These are phyloP conservation scores for Drosophila pseudotakahashii DNA, from an alignment of 2,888 invertebrate species.

Conservation along the genomic window DNA sequence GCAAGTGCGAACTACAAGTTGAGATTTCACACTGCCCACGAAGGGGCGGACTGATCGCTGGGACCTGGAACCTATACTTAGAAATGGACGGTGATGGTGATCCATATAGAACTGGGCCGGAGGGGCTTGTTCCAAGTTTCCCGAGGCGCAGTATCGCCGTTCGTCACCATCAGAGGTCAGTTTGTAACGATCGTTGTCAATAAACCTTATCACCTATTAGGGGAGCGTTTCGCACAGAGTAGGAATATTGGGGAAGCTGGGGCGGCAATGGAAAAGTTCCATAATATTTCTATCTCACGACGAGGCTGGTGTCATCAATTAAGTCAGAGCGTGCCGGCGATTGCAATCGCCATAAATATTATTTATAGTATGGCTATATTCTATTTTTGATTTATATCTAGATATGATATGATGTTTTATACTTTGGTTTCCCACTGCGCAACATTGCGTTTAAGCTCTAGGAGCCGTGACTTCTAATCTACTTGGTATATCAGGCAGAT, in stretches of 20 bases:
- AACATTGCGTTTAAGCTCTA: background rate
- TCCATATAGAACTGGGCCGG: constrained; percentile 5
- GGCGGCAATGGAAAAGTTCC: constrained; percentile 60
- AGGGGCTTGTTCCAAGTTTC: constrained; percentile 28
- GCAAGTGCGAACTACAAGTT: constrained; percentile 39
- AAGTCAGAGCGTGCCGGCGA: constrained; percentile 1
- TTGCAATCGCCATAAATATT: constrained; percentile 17
- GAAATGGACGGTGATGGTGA: background rate
- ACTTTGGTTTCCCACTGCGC: background rate
- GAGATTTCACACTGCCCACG: constrained; percentile 47
- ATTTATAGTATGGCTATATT: constrained; percentile 1
- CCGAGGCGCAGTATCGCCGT: constrained; percentile 35
- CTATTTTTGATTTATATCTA: background rate
- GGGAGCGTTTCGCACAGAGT: constrained; percentile 20
- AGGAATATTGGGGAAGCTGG: constrained; percentile 26
- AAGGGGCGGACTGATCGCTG: constrained; percentile 38
- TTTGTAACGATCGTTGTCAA: constrained; percentile 64
- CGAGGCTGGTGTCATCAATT: constrained; percentile 31
- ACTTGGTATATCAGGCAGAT: constrained; percentile 34
- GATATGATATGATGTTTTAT: background rate
- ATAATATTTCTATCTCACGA: constrained; percentile 42
- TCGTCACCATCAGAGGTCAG: constrained; percentile 41
- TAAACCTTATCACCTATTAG: constrained; percentile 71
- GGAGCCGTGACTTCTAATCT: background rate
- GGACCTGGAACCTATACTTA: background rate